Evolutionary conservation across 1,140 invertebrate species (phyloP), one percentile per base, ranked within the genome.

Genomic region (Drosophila takahashii): DNA sequence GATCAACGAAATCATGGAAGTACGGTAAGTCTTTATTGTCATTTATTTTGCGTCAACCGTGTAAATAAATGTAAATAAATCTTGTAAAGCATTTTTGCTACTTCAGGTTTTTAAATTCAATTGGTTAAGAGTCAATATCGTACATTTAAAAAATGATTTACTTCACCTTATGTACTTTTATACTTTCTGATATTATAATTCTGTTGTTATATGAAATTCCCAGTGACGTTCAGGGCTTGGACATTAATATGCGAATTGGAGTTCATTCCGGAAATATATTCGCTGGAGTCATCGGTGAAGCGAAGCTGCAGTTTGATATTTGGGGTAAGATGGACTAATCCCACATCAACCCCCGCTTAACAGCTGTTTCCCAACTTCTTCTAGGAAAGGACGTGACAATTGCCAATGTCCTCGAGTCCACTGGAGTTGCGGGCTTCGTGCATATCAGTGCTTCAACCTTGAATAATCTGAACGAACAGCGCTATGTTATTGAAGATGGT

Each of bases 221-320:
- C 10, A 95, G 96, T 77, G 93, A 95, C 44, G 94, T 95, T 26
- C 93, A 95, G 26, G 93, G 95, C 1, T 93, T 98, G 7, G 94
- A 97, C 74, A 97, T 99, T n/a, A 96, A 98, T 86, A 99, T 99
- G 98, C 93, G 98, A 76, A 99, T 99, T 70, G 98, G 98, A 0
- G 95, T 99, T 1, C 98, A 99, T 92, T 97, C 96, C 15, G 98
- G 98, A 0, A 95, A 95, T 80, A 96, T 99, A 39, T 93, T 98
- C 9, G 97, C 97, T 58, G 98, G 98, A 0, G 94, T 99, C 3
- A 94, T 99, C 27, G 98, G 98, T 0, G 94, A 96, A 1, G 95
- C 96, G 44, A 99, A 99, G 92, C 98, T 98, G 96, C 98, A 99
- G 92, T 99, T 95, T 90, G 98, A 99, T 91, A 96, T 99, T 74